These are phyloP conservation scores for Lochmaea crataegi DNA, from an alignment of 2,888 invertebrate genomes.

Conservation along the genomic window DNA sequence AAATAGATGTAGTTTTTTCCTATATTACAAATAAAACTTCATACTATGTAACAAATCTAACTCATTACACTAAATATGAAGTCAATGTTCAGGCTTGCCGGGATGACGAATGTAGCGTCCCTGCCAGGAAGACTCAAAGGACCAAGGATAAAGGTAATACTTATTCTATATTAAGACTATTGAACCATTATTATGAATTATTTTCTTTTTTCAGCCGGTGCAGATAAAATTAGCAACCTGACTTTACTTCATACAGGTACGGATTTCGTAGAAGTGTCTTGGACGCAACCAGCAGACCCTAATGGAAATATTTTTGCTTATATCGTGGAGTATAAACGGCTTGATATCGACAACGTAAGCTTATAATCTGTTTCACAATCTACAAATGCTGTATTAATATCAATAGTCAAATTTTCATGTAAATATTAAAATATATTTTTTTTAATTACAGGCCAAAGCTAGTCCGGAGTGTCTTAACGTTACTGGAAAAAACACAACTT, in stretches of 20 bases:
- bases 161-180: too few species aligned
- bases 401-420: background rate
- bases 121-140: constrained; percentile 65
- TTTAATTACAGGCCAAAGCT: constrained; percentile 65
- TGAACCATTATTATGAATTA: background rate
- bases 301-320: constrained; percentile 92
- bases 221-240: constrained; percentile 73
- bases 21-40: constrained; percentile 58
- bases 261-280: constrained; percentile 75
- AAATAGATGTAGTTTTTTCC: background rate
- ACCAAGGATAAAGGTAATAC: constrained; percentile 59
- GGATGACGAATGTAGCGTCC: constrained; percentile 70
- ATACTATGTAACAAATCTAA: constrained; percentile 72
- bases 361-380: background rate
- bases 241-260: constrained; percentile 67
- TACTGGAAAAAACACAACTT: constrained; percentile 45
- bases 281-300: constrained; percentile 85
- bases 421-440: background rate
- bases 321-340: constrained; percentile 78
- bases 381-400: background rate
- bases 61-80: constrained; percentile 83
- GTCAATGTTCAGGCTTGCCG: constrained; percentile 84
- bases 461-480: constrained; percentile 75
- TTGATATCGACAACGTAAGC: constrained; percentile 75
- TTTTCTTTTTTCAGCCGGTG: constrained; percentile 68